These are phyloP conservation scores for Venusia cambrica DNA, from an alignment of 2,888 invertebrate species.

Conservation along the genomic window DNA sequence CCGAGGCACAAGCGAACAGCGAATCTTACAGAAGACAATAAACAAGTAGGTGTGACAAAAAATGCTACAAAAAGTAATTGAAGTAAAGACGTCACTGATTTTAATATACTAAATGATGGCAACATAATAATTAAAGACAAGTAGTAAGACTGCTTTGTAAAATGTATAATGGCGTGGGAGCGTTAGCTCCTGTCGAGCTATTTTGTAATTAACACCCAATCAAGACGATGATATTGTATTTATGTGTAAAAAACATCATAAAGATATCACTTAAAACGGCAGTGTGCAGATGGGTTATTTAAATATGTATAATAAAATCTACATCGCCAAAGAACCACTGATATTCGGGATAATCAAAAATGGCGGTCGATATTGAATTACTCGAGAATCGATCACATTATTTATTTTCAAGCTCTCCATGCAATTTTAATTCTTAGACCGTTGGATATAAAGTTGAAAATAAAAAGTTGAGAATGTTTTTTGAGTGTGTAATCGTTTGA, in stretches of 20 bases:
- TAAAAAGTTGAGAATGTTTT: slow-evolving; percentile 33
- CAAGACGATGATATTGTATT: slow-evolving; percentile 40
- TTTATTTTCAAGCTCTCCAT: slow-evolving; percentile 26
- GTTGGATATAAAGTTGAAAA: slow-evolving; percentile 31
- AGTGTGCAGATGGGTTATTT: slow-evolving; percentile 15
- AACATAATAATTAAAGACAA: too few species aligned
- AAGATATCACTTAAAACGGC: slow-evolving; percentile 28
- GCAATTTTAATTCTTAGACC: slow-evolving; percentile 32
- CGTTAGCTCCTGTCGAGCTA: slow-evolving; percentile 51
- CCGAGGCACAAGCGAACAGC: slow-evolving; percentile 34
- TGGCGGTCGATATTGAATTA: slow-evolving; percentile 52
- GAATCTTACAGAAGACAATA: slow-evolving; percentile 13
- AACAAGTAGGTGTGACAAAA: background rate
- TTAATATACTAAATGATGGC: slow-evolving; percentile 2
- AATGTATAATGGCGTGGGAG: slow-evolving; percentile 41
- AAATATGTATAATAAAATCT: slow-evolving; percentile 1
- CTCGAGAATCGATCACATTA: slow-evolving; percentile 32
- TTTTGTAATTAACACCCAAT: slow-evolving; percentile 60
- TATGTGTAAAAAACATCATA: slow-evolving; percentile 37
- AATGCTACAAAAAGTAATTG: background rate
- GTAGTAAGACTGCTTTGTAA: slow-evolving; percentile 14
- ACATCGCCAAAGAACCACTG: slow-evolving; percentile 32
- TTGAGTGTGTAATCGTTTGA: slow-evolving; percentile 38
- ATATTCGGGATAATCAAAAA: slow-evolving; percentile 38
- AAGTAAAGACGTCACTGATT: slow-evolving; percentile 3